Percentiles rank a stretch among this genome's conserved stretches.
Evolutionary conservation across 2,888 invertebrate species (phyloP).

Genomic region (Odontothrips loti): DNA sequence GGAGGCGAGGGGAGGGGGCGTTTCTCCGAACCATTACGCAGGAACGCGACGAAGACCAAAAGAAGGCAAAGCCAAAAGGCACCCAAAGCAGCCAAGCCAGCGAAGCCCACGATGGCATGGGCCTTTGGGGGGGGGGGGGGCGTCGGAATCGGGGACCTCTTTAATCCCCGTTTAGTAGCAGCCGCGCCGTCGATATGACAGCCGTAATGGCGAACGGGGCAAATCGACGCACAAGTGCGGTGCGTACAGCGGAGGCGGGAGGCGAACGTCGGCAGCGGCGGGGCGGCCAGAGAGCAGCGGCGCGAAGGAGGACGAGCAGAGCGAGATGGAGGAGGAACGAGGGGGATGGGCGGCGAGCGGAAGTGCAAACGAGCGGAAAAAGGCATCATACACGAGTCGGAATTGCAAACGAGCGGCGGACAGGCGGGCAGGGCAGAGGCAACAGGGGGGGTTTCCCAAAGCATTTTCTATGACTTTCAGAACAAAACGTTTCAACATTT

Average conservation of each 20-base stretch:
- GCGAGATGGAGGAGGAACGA: background rate
- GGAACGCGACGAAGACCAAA: background rate
- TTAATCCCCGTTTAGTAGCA: background rate
- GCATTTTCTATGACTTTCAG: too few relatives aligned
- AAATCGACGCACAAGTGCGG: too few relatives aligned
- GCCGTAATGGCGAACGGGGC: too few relatives aligned
- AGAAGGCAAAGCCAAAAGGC: too few relatives aligned
- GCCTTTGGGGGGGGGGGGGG: background rate
- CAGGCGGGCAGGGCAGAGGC: background rate
- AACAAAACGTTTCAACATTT: too few relatives aligned
- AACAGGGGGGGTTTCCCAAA: too few relatives aligned
- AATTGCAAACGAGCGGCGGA: background rate
- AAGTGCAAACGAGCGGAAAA: conserved; percentile 11
- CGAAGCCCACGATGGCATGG: background rate
- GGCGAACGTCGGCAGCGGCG: too few relatives aligned
- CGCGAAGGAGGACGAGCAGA: background rate
- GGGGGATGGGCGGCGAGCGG: background rate
- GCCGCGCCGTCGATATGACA: too few relatives aligned
- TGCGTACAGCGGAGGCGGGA: background rate
- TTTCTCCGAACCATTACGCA: conserved; percentile 11
- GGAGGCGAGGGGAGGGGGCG: background rate
- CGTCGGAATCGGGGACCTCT: background rate
- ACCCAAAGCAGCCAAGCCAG: too few relatives aligned
- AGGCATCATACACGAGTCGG: background rate
- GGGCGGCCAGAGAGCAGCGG: too few relatives aligned